Evolutionary conservation across 2,797 vertebrate genomes (phyloP), one percentile per base, ranked within the genome.

Genomic region (Dermochelys coriacea): DNA sequence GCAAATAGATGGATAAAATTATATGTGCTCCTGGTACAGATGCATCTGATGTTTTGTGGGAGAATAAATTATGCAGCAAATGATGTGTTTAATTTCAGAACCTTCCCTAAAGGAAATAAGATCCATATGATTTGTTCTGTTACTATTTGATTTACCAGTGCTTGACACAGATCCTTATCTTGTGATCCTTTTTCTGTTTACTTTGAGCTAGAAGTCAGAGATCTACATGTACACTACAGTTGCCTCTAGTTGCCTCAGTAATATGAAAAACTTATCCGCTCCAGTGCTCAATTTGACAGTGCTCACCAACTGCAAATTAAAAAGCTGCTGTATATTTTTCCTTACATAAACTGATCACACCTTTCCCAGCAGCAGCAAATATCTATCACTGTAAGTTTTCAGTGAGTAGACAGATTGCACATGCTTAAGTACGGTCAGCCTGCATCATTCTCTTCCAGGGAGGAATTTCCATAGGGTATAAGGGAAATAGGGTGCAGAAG

Each of bases 351-450:
- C 71, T 90, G 64, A 80, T 84, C 75, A 29, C 78, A 77, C 92
- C 54, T 92, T 95, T 52, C 55, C 82, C 81, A 95, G 78, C 52
- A 93, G 82, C 87, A 90, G 61, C 55, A 93, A 95, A 84, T 91
- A 81, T 84, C 27, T 84, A 4, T 79, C 49, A 8, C 37, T 47
- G 14, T n/a, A 77, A 86, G 25, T 94, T 93, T 89, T 81, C 34
- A 45, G 25, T 49, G 8, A 83, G 59, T 3, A 89, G 71, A 68
- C 6, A 89, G 52, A 83, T 77, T 94, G 7, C 29, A 31, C 61
- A 11, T 88, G 54, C 1, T 95, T 83, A 45, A 37, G 5, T 31
- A 78, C 4, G 47, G 74, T 31, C 1, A 6, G 10, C 6, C 41
- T 88, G 2, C 82, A 7, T 61, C 11, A 12, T 95, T 1, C 0